Evolutionary conservation across 1,140 invertebrate genomes (phyloP).

Genomic region (Drosophila subpulchrella): DNA sequence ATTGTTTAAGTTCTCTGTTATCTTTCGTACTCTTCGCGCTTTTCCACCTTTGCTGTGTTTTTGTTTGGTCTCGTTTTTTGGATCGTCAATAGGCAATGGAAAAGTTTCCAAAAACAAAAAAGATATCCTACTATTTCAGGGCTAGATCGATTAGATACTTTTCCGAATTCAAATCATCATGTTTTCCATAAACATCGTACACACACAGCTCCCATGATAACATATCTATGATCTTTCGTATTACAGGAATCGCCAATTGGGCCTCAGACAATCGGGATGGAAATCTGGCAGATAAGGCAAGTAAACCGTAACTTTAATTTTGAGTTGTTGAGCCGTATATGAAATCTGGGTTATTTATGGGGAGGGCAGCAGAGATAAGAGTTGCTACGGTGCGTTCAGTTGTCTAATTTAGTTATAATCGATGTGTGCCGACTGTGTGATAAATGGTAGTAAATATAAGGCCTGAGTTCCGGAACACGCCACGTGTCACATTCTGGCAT

Average conservation of each 20-base stretch:
- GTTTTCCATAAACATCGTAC: constrained; percentile 2
- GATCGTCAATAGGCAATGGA: constrained; percentile 44
- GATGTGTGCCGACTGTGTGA: constrained; percentile 27
- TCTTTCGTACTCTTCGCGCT: constrained; percentile 27
- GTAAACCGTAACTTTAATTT: constrained; percentile 31
- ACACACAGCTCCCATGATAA: background rate
- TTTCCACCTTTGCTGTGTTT: constrained; percentile 18
- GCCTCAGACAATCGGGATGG: constrained; percentile 80
- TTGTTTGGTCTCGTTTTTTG: constrained; percentile 30
- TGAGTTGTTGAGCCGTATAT: constrained; percentile 2
- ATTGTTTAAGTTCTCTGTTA: constrained; percentile 8
- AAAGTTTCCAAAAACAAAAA: constrained; percentile 38
- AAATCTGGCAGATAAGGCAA: constrained; percentile 83
- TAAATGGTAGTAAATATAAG: constrained; percentile 22
- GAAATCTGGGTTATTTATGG: constrained; percentile 24
- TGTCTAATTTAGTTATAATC: constrained; percentile 67
- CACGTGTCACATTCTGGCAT: constrained; percentile 28
- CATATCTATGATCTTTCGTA: constrained; percentile 38
- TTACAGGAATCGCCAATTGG: constrained; percentile 84
- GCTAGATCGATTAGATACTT: constrained; percentile 37
- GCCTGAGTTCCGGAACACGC: background rate
- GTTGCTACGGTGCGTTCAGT: constrained; percentile 8
- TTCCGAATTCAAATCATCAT: constrained; percentile 18
- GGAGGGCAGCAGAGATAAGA: constrained; percentile 36
- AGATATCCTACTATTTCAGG: constrained; percentile 7